A percentile compares a stretch with the other conserved stretches of the same genome.
phyloP scores from a whole-genome alignment of 1,140 invertebrate genomes.

The Nasonia longicornis region DNA sequence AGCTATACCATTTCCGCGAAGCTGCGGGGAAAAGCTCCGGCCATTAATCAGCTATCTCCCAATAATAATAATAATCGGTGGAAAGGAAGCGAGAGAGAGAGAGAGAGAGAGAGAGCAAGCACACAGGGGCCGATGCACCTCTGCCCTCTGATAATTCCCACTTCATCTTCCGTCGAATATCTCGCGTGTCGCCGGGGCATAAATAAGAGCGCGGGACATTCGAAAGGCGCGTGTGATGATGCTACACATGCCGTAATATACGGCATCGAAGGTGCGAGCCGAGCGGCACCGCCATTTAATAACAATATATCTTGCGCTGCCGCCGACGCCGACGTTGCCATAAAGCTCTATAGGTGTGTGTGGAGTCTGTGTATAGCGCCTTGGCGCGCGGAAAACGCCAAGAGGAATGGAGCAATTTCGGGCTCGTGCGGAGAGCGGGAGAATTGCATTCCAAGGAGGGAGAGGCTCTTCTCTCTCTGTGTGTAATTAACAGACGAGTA shows the following conservation, averaged over 20 bases:
- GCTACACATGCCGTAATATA: constrained; percentile 13
- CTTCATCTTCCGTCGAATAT: not conserved
- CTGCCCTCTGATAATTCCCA: constrained; percentile 10
- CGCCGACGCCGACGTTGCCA: too few species aligned
- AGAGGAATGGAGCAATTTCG: constrained; percentile 25
- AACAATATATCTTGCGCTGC: constrained; percentile 32
- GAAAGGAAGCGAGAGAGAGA: not conserved
- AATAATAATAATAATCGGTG: not conserved
- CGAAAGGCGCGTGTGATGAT: constrained; percentile 1
- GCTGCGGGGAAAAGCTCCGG: not conserved
- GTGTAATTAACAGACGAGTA: constrained; percentile 19
- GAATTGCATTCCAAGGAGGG: constrained; percentile 26
- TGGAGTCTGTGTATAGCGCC: not conserved
- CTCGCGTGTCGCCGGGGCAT: constrained; percentile 39
- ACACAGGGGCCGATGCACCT: not conserved
- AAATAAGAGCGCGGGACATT: constrained; percentile 34
- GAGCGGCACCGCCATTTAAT: constrained; percentile 32
- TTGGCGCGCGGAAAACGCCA: not conserved
- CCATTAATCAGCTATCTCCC: constrained; percentile 9
- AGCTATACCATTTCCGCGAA: not conserved
- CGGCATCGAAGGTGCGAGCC: constrained; percentile 11
- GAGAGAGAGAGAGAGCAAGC: too few species aligned
- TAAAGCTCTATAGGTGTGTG: not conserved
- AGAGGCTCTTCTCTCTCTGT: not conserved
- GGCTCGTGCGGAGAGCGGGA: not conserved